Percentiles rank a stretch among this genome's conserved stretches.
Conservation (phyloP, 2,888 invertebrate species). For the Hirtodrosophila alboralis region DNA sequence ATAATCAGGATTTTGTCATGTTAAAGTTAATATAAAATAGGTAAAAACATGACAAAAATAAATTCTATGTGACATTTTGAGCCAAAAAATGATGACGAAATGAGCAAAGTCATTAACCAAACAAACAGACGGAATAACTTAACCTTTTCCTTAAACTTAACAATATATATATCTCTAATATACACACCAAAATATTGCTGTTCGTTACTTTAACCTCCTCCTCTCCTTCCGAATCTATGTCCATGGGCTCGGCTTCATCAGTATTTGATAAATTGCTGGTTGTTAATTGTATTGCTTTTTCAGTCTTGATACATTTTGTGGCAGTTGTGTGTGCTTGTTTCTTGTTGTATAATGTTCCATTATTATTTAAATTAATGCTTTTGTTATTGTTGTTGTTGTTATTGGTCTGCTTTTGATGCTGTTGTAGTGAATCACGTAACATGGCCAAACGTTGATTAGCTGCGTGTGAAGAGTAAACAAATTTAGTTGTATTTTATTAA, state of each 20-base stretch:
- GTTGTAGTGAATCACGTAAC: conserved; percentile 28
- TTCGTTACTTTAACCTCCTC: not conserved
- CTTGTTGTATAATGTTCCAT: not conserved
- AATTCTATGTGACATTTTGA: too few relatives aligned
- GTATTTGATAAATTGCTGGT: not conserved
- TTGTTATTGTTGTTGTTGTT: conserved; percentile 1
- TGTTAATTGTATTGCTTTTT: not conserved
- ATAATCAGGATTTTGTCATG: too few relatives aligned
- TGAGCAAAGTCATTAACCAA: not conserved
- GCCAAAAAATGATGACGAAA: too few relatives aligned
- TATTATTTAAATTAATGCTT: not conserved
- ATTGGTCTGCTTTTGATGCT: conserved; percentile 15
- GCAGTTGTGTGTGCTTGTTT: conserved; percentile 2
- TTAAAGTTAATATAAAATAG: too few relatives aligned
- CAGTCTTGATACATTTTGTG: not conserved
- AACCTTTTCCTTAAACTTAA: too few relatives aligned
- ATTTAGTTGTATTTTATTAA: not conserved
- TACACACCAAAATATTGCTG: conserved; percentile 4
- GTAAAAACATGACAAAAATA: too few relatives aligned
- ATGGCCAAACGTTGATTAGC: conserved; percentile 50
- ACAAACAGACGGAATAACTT: not conserved
- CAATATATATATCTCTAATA: too few relatives aligned
- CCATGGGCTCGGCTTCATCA: conserved; percentile 67
- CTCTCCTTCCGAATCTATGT: conserved; percentile 41
- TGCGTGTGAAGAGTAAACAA: conserved; percentile 6